Base-by-base conservation (phyloP, 2,113 vertebrate genomes). In the Myocastor coypus region DNA sequence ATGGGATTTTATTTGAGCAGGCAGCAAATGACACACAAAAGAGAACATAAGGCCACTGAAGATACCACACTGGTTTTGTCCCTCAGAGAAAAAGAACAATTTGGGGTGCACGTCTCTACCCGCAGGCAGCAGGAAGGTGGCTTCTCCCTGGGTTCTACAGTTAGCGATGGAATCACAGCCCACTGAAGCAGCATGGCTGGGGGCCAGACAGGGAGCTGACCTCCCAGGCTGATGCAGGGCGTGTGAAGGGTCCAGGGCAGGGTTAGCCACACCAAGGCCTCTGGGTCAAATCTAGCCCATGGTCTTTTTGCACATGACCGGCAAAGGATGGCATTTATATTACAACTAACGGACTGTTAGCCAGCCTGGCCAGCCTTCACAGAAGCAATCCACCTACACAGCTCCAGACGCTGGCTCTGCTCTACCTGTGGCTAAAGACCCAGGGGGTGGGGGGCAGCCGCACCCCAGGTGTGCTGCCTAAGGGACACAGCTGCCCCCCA, bases 1-100 rank as follows among this genome's bases (percentile, higher is more conserved):
- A 98, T 81, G 86, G 64, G 97, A 80, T 78, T 69, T 61, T n/a
- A 95, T n/a, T 89, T 98, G 42, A 68, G n/a, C n/a, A 37, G 52
- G 64, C n/a, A 59, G 90, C 69, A 83, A 87, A 68, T 6, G 75
- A 57, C 0, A 42, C 37, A 34, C 13, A 12, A 77, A 83, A 61
- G 26, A 78, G 30, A 55, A n/a, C 8, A n/a, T 50, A 3, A 32
- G 12, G 42, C 24, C 64, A 19, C 3, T 32, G 34, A 57, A 80
- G 61, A 28, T 3, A 5, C 32, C 26, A 2, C 2, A 11, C 55
- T 55, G 50, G 69, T 77, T 50, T 73, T 64, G 83, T 22, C 37
- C 14, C n/a, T 82, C 91, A n/a, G 80, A 77, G 57, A 92, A 88
- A 81, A 0, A 68, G 3, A 10, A 14, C 52, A 40, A 12, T 14